Conservation (phyloP, 1,140 invertebrate species). For the Orussus abietinus region DNA sequence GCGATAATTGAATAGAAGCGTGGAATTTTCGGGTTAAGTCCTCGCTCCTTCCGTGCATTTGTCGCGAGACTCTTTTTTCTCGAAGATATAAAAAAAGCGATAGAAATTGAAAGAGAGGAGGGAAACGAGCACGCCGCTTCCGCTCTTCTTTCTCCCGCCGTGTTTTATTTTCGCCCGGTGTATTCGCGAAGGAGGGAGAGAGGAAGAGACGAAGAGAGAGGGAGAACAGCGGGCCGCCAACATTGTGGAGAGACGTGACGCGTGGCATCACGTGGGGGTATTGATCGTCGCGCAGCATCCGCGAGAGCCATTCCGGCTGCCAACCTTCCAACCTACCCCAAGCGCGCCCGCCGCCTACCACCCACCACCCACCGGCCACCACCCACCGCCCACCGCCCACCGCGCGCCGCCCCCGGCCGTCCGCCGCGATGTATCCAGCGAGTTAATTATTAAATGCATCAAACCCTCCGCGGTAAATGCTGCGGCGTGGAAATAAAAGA, state of each 20-base stretch:
- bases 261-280: conserved; percentile 28
- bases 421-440: conserved; percentile 37
- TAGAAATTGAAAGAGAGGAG: conserved; percentile 1
- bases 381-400: conserved; percentile 5
- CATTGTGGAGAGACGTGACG: conserved; percentile 16
- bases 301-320: conserved; percentile 43
- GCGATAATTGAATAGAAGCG: too few relatives aligned
- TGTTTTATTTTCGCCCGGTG: too few relatives aligned
- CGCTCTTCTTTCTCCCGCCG: too few relatives aligned
- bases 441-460: conserved; percentile 46
- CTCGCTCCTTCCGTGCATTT: too few relatives aligned
- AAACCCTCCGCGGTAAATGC: conserved; percentile 4
- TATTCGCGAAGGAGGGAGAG: too few relatives aligned
- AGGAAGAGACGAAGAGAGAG: conserved; percentile 11
- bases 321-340: conserved; percentile 45
- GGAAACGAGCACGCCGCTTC: too few relatives aligned
- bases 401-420: conserved; percentile 33
- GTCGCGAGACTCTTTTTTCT: too few relatives aligned
- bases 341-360: conserved; percentile 10
- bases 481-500: too few relatives aligned
- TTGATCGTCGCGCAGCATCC: conserved; percentile 47
- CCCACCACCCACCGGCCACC: conserved; percentile 5
- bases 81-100: background rate
- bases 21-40: too few relatives aligned
- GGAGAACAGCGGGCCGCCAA: conserved; percentile 9